Base-by-base conservation (phyloP, 1,140 invertebrate genomes). In the Drosophila malerkotliana region DNA sequence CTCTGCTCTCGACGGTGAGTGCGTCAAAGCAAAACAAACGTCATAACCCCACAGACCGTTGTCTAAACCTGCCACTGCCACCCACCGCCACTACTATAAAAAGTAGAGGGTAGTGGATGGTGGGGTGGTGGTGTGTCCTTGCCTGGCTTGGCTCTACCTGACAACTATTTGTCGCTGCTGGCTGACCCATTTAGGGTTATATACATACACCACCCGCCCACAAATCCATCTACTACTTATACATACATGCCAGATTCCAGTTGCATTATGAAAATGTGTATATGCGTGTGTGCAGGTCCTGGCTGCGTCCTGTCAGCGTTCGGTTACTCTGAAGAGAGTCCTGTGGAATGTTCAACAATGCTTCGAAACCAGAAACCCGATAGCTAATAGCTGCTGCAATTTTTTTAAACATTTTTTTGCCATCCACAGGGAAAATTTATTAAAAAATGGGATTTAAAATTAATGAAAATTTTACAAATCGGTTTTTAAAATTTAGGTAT, bases 11-110 rank as follows among this genome's bases (percentile, higher is more conserved):
- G 28, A 37, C 24, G 58, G 26, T 45, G 58, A 77, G 58, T 82
- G 82, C 73, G 82, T 82, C 82, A 81, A 85, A 82, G 73, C 66
- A 72, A 87, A 72, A 72, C 74, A 75, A 80, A 88, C 82, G 82
- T 85, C 81, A 87, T 77, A 81, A 74, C 63, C 63, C 60, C 41
- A 47, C 44, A 9, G 44, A n/a, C 34, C 34, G 34, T 37, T 37
- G 56, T 47, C 30, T 53, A 30, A 51, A 60, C 56, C 15, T 18
- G 18, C 18, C 3, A 14, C 15, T 5, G 1, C 12, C 18, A 9
- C 10, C 34, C 7, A 9, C 5, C 3, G 4, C 10, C 24, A 24
- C 18, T 18, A 18, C 26, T 28, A 28, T 28, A 7, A 28, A 21
- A 21, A 21, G 21, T 21, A 2, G 15, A 15, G 15, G 21, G 21